Evolutionary conservation across 2,888 invertebrate genomes (phyloP).

Genomic region (Salpingus planirostris): DNA sequence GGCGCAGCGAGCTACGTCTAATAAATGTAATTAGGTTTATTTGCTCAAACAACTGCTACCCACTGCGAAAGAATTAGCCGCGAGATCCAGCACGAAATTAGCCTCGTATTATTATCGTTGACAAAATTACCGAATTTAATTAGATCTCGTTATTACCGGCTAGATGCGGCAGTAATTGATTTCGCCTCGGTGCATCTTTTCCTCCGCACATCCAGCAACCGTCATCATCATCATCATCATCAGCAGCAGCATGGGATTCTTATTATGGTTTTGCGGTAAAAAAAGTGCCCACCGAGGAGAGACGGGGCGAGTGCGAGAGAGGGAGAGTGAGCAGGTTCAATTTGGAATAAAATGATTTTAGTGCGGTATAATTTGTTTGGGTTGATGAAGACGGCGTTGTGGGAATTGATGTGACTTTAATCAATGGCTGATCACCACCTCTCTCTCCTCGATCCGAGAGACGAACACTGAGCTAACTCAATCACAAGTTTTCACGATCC

Average conservation of each 20-base stretch:
- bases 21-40: constrained; percentile 31
- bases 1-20: constrained; percentile 24
- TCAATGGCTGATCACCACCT: constrained; percentile 33
- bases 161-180: background rate
- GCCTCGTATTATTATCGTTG: constrained; percentile 15
- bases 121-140: constrained; percentile 11
- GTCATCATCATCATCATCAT: background rate
- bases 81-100: constrained; percentile 10
- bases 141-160: constrained; percentile 2
- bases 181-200: too few relatives aligned
- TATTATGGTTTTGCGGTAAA: too few relatives aligned
- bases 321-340: constrained; percentile 2
- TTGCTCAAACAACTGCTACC: constrained; percentile 22
- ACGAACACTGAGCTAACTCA: constrained; percentile 29
- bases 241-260: background rate
- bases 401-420: constrained; percentile 35
- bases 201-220: background rate
- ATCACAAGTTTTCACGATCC: constrained; percentile 38
- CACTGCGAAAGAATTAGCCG: constrained; percentile 22
- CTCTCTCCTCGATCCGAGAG: too few relatives aligned
- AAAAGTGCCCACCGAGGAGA: too few relatives aligned
- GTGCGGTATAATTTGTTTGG: constrained; percentile 23
- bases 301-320: constrained; percentile 2
- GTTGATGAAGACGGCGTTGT: constrained; percentile 23
- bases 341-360: constrained; percentile 19